phyloP scores from a whole-genome alignment of 1,140 invertebrate species.

The Diabrotica undecimpunctata region DNA sequence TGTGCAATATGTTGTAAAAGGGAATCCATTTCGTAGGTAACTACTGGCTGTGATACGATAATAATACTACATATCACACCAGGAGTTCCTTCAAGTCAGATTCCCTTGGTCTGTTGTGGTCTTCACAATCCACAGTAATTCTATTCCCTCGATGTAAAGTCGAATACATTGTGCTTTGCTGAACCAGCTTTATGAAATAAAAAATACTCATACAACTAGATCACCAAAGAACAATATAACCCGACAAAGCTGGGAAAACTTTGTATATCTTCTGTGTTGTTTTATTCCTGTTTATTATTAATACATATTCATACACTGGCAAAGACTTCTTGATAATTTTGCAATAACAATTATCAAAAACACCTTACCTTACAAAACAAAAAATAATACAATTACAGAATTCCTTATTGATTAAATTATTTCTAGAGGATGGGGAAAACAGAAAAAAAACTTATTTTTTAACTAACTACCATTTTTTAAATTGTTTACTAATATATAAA shows the following conservation, averaged over 20 bases:
- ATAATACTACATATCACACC: slow-evolving; percentile 46
- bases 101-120: slow-evolving; percentile 23
- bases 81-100: slow-evolving; percentile 48
- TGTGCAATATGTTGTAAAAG: slow-evolving; percentile 19
- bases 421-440: too few relatives aligned
- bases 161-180: slow-evolving; percentile 49
- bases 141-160: slow-evolving; percentile 38
- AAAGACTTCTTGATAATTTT: too few relatives aligned
- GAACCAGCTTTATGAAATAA: slow-evolving; percentile 48
- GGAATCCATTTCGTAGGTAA: slow-evolving; percentile 47
- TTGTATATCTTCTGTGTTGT: neutral
- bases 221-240: slow-evolving; percentile 49
- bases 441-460: too few relatives aligned
- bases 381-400: too few relatives aligned
- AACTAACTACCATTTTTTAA: too few relatives aligned
- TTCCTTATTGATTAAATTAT: too few relatives aligned
- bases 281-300: too few relatives aligned
- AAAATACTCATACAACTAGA: slow-evolving; percentile 48
- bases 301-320: too few relatives aligned
- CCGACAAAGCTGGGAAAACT: slow-evolving; percentile 31
- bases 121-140: neutral
- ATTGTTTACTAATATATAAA: too few relatives aligned
- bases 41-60: slow-evolving; percentile 49
- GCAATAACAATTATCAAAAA: too few relatives aligned
- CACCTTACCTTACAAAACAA: too few relatives aligned